These are phyloP conservation scores for Butorides virescens DNA, from an alignment of 2,113 vertebrate species.

Conservation along the genomic window DNA sequence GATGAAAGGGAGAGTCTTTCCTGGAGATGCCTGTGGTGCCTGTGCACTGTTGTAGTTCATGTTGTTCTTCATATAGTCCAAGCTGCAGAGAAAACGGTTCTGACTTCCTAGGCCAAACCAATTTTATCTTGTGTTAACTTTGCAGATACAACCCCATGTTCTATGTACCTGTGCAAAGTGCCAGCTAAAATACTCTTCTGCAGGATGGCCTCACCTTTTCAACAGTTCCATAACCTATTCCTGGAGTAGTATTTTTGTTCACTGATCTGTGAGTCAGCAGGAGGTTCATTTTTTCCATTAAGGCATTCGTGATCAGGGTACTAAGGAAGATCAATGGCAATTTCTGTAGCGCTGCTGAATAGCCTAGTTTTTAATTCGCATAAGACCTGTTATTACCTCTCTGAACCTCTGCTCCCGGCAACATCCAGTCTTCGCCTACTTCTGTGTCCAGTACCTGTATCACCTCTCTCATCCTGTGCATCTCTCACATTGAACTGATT, in stretches of 20 bases:
- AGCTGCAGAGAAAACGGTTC: neutral
- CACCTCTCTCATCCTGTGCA: neutral
- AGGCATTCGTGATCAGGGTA: neutral
- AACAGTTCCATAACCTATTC: neutral
- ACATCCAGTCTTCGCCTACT: neutral
- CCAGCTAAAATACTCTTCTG: neutral
- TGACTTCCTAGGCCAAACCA: neutral
- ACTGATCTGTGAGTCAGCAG: neutral
- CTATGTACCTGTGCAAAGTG: neutral
- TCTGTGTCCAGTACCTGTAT: neutral
- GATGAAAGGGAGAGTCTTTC: neutral
- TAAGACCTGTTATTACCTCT: neutral
- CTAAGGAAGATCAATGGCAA: neutral
- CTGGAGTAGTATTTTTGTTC: neutral
- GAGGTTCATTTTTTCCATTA: neutral
- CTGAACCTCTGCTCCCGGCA: neutral
- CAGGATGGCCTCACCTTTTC: neutral
- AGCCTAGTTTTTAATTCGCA: neutral
- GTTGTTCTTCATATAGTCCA: neutral
- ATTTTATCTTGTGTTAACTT: neutral
- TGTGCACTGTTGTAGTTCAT: neutral
- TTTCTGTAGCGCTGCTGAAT: neutral
- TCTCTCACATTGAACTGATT: neutral
- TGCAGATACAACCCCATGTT: neutral
- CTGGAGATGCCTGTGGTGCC: neutral